Evolutionary conservation across 2,797 vertebrate species (phyloP), one percentile per base, ranked within the genome.

Genomic region (Schizopygopsis pylzovi): DNA sequence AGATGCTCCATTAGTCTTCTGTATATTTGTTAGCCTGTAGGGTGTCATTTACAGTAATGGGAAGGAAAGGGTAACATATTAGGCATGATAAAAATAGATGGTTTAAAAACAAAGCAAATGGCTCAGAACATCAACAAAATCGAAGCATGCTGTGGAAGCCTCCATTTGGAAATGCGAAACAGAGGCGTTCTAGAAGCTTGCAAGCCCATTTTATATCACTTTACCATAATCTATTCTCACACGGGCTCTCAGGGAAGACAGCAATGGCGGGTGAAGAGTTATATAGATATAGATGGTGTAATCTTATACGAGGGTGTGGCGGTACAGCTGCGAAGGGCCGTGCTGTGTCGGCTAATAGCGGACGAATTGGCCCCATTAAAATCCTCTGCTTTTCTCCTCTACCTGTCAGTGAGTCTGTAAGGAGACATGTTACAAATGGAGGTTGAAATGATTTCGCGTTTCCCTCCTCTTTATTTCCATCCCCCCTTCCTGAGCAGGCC

Each of bases 41-140:
- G 25, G 79, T 70, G 84, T 84, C 85, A 88, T 89, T 89, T 88
- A 80, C 82, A 81, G 73, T 88, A 89, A 89, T 77, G 76, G 79
- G 85, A 59, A 82, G 39, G 54, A 61, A 79, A 39, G 68, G 79
- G 47, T 78, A 82, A 86, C 82, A 83, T 80, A 88, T 88, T 83
- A 82, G 63, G 39, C n/a, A 16, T 77, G 49, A 65, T 82, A 88
- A 86, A 85, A 79, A 85, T 73, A 83, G 78, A 87, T 72, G 85
- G 52, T 83, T 87, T 75, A 61, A 76, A 84, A 81, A 80, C 78
- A 77, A 61, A 75, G 49, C 68, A 80, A 81, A 73, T 81, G 71
- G 67, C 82, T 80, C 71, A 56, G 61, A 84, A 84, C 82, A 87
- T 79, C 52, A 79, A 79, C 81, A 67, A 72, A 71, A 86, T 61